These are phyloP conservation scores for Micronycteris hirsuta DNA, from an alignment of 2,113 vertebrate genomes.

Conservation along the genomic window DNA sequence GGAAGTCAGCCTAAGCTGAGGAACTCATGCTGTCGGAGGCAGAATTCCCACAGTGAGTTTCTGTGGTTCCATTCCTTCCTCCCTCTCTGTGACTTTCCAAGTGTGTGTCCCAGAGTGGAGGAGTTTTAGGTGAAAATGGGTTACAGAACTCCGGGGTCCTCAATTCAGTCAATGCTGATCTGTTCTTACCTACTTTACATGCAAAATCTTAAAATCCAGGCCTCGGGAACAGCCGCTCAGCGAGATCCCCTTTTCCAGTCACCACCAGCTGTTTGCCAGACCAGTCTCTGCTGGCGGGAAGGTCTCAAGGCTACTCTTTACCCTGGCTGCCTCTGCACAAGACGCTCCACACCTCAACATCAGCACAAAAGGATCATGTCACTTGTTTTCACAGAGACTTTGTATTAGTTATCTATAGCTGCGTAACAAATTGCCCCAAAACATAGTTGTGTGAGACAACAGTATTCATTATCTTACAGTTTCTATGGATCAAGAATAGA, in stretches of 20 bases:
- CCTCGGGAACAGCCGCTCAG: too few relatives aligned
- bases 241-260: too few relatives aligned
- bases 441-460: not conserved
- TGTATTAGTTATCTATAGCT: not conserved
- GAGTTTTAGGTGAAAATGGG: not conserved
- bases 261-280: too few relatives aligned
- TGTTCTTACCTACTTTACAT: not conserved
- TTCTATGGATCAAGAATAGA: not conserved
- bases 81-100: not conserved
- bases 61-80: not conserved
- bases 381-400: not conserved
- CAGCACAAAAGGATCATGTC: not conserved
- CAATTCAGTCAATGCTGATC: fast-evolving
- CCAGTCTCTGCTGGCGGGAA: too few relatives aligned
- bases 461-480: too few relatives aligned
- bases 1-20: too few relatives aligned
- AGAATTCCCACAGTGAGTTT: not conserved
- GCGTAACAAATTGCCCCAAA: not conserved
- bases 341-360: not conserved
- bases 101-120: too few relatives aligned
- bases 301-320: not conserved
- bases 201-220: not conserved
- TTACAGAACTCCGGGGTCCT: not conserved
- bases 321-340: not conserved
- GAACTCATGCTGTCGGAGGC: not conserved